Evolutionary conservation across 2,888 invertebrate species (phyloP).

Genomic region (Carcina quercana): DNA sequence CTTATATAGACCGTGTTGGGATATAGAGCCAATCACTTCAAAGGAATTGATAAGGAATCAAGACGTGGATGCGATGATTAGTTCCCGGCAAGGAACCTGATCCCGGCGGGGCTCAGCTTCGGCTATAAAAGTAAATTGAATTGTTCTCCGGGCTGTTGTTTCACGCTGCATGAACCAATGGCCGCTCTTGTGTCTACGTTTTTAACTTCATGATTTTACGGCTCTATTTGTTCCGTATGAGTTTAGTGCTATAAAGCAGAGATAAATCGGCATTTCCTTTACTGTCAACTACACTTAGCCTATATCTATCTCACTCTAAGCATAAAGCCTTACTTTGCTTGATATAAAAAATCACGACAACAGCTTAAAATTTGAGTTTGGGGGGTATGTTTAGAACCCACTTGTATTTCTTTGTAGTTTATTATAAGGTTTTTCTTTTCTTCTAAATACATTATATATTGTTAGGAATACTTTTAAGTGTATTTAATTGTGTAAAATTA

Average conservation of each 20-base stretch:
- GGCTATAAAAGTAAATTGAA: constrained; percentile 71
- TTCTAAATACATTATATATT: no score
- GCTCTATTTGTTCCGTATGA: constrained; percentile 26
- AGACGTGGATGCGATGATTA: constrained; percentile 56
- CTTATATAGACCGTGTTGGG: constrained; percentile 31
- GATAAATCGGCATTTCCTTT: no score
- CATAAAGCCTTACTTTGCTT: no score
- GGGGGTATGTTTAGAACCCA: no score
- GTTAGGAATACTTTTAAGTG: no score
- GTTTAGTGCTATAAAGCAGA: constrained; percentile 22
- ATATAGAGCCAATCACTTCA: constrained; percentile 39
- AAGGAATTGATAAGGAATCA: constrained; percentile 47
- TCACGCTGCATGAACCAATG: constrained; percentile 38
- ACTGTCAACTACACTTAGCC: no score
- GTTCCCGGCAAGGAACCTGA: constrained; percentile 47
- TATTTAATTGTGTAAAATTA: no score
- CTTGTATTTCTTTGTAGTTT: no score
- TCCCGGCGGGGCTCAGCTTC: constrained; percentile 52
- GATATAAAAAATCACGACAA: no score
- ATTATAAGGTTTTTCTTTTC: no score
- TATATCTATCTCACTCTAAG: no score
- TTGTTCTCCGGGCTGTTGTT: constrained; percentile 58
- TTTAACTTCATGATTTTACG: constrained; percentile 46
- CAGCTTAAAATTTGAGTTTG: no score
- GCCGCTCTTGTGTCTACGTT: constrained; percentile 35